Evolutionary conservation across 2,797 vertebrate species (phyloP).

Genomic region (Crenichthys baileyi): DNA sequence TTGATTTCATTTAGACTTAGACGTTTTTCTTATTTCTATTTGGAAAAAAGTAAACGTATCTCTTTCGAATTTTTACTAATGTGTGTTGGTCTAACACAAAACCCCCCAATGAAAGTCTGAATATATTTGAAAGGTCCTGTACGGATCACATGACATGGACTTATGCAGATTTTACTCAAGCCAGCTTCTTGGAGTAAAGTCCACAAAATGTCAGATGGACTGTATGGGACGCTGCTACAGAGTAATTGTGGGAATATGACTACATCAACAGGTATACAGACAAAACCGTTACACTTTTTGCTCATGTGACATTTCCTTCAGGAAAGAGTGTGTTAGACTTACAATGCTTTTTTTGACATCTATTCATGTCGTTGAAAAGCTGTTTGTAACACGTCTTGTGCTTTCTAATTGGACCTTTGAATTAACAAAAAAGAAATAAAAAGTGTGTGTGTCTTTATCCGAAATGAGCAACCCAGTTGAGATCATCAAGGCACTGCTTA

Average conservation of each 20-base stretch:
- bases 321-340: slow-evolving; percentile 13
- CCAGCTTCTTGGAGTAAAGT: not conserved
- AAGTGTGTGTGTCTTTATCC: slow-evolving; percentile 43
- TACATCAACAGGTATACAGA: not conserved
- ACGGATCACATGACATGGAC: not conserved
- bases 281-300: slow-evolving; percentile 1
- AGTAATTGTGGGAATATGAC: not conserved
- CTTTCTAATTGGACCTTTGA: slow-evolving; percentile 49
- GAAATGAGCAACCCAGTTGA: slow-evolving; percentile 45
- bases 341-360: not conserved
- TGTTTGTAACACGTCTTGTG: slow-evolving; percentile 38
- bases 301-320: slow-evolving; percentile 35
- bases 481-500: slow-evolving; percentile 52
- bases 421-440: slow-evolving; percentile 17
- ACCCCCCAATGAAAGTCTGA: too few species aligned
- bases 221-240: not conserved
- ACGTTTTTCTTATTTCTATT: too few species aligned
- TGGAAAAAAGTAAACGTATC: too few species aligned
- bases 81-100: too few species aligned
- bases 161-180: not conserved
- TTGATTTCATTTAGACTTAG: too few species aligned
- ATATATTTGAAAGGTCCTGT: too few species aligned
- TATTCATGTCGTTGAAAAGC: slow-evolving; percentile 30
- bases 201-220: not conserved
- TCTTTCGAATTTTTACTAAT: too few species aligned